Conservation (phyloP, 1,140 invertebrate species). For the Zaprionus gabonicus region DNA sequence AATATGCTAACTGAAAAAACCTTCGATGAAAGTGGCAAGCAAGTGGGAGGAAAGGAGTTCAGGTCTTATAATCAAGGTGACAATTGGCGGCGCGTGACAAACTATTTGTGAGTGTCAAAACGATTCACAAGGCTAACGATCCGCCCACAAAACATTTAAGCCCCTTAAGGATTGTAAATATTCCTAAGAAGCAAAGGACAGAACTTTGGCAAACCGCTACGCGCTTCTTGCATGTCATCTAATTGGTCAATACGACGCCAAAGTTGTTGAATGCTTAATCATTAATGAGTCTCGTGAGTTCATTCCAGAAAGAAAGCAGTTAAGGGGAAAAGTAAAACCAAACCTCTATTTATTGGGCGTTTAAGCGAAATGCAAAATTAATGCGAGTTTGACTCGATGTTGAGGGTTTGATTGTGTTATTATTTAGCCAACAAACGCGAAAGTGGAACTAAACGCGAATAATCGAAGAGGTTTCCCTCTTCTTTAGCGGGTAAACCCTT, state of each 20-base stretch:
- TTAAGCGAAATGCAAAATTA: constrained; percentile 70
- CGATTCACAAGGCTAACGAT: constrained; percentile 48
- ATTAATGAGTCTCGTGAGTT: constrained; percentile 20
- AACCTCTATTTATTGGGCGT: constrained; percentile 56
- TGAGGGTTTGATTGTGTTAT: constrained; percentile 59
- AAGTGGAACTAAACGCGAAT: constrained; percentile 68
- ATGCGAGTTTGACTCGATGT: constrained; percentile 59
- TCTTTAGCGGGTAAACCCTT: neutral
- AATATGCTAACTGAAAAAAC: constrained; percentile 16
- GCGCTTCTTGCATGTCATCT: constrained; percentile 69
- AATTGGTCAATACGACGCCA: constrained; percentile 53
- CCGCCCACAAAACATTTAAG: constrained; percentile 20
- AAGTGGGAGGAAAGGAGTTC: constrained; percentile 2
- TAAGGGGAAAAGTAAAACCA: neutral
- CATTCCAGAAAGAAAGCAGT: neutral
- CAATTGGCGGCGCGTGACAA: constrained; percentile 51
- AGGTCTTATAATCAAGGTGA: constrained; percentile 48
- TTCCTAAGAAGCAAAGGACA: neutral
- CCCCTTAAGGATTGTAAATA: neutral
- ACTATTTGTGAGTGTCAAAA: constrained; percentile 57
- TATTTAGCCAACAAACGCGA: constrained; percentile 55
- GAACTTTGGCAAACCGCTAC: constrained; percentile 27
- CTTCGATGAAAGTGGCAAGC: constrained; percentile 35
- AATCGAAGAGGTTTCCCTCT: neutral
- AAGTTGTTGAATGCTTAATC: constrained; percentile 67